A percentile compares a stretch with the other conserved stretches of the same genome.
These are phyloP conservation scores for Lamellibrachia satsuma DNA, from an alignment of 2,888 invertebrate genomes.

Conservation along the genomic window DNA sequence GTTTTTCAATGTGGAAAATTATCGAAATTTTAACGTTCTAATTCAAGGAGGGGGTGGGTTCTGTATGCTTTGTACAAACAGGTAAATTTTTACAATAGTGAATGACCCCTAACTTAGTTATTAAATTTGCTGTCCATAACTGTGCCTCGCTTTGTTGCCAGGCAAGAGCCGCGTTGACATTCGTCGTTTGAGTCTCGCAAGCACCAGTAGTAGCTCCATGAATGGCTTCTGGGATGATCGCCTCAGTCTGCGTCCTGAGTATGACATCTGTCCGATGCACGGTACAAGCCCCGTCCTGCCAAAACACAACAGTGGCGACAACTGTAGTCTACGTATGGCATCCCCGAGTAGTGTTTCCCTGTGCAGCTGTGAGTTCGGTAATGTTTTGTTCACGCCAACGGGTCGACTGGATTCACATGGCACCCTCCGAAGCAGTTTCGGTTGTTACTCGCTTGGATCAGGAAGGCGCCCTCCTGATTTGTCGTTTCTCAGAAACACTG, in stretches of 20 bases:
- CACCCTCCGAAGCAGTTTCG: neutral
- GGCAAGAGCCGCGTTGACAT: constrained; percentile 32
- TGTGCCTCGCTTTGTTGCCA: neutral
- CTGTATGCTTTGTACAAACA: too few species aligned
- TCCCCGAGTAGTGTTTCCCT: neutral
- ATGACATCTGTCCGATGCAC: constrained; percentile 33
- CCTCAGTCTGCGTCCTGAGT: constrained; percentile 30
- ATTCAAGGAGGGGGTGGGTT: too few species aligned
- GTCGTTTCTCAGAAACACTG: neutral
- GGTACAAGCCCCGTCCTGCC: neutral
- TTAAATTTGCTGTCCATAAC: neutral
- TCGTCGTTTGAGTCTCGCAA: constrained; percentile 28
- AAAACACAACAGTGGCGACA: neutral
- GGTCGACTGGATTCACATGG: neutral
- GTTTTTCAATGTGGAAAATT: too few species aligned
- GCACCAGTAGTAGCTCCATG: constrained; percentile 26
- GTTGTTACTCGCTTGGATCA: neutral
- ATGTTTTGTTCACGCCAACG: neutral
- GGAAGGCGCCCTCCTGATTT: neutral
- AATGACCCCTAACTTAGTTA: neutral
- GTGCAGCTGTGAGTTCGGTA: neutral
- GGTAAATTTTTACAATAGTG: too few species aligned
- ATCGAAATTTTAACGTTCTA: too few species aligned
- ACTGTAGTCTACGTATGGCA: neutral
- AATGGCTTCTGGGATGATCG: constrained; percentile 32